Base-by-base conservation (phyloP, 2,888 invertebrate species). In the Agelastica alni region DNA sequence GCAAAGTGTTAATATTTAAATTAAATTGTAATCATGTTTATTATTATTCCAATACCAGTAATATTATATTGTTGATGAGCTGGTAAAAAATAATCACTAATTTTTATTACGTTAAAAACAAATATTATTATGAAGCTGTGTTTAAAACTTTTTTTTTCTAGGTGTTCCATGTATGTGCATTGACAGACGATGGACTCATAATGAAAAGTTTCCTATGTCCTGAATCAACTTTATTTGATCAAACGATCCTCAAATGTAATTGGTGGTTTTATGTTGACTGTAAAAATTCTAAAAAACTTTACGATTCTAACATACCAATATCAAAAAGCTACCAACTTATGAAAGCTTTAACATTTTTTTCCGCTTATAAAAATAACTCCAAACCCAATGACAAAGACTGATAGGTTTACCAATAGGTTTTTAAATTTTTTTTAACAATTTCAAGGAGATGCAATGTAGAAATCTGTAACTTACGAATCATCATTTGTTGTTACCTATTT, bases 261-360 rank as follows among this genome's bases (percentile, higher is more conserved):
- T 93, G 93, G 93, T 93, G 92, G 91, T 92, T 93, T 79, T 93
- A 93, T 74, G 93, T 93, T 0, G 93, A 93, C 72, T 94, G 94
- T 77, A 89, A 89, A 74, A 83, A 85, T 49, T 91, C 92, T 14
- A 85, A 84, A 65, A 85, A 84, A 60, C 79, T 92, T 17, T 94
- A 93, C 74, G 92, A 93, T 68, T 91, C 93, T 9, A 95, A 94
- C 73, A 91, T 93, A 58, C 93, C 93, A 0, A 88, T 93, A 45
- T 93, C 93, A 20, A 93, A 93, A 77, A 93, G 92, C 74, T 93
- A 93, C 74, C 93, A 93, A 75, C 80, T 93, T 3, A 93, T 93
- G 90, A 92, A 92, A 74, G 92, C 92, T 0, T 77, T 93, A 6
- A 91, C 92, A 0, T 93, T 93, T 79, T 93, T 93, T 78, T 91